These are phyloP conservation scores for Drosophila melanosoma DNA, from an alignment of 2,888 invertebrate genomes.

Conservation along the genomic window DNA sequence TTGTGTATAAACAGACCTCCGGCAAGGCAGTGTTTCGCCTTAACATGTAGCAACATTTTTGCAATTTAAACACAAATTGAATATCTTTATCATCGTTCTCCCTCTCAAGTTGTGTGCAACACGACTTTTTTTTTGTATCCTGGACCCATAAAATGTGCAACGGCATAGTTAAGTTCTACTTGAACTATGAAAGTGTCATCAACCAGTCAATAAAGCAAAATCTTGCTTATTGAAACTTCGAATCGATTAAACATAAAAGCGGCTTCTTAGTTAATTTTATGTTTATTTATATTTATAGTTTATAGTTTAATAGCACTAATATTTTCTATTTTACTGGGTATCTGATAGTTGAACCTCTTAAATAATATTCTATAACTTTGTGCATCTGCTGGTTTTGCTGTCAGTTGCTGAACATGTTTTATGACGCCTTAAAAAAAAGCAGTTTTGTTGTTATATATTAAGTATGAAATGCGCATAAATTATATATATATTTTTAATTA, in stretches of 20 bases:
- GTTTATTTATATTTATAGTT: background rate
- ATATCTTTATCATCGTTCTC: slow-evolving; percentile 47
- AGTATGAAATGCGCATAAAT: slow-evolving; percentile 16
- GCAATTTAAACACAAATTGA: slow-evolving; percentile 76
- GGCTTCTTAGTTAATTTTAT: background rate
- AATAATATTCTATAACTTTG: background rate
- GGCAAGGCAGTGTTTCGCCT: slow-evolving; percentile 38
- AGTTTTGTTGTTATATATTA: background rate
- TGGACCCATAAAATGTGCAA: slow-evolving; percentile 3
- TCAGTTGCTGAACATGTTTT: slow-evolving; percentile 50
- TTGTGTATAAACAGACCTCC: slow-evolving; percentile 2
- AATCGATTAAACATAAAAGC: background rate
- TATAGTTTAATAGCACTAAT: background rate
- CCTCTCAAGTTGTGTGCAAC: slow-evolving; percentile 16
- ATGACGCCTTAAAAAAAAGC: slow-evolving; percentile 25
- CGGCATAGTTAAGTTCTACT: background rate
- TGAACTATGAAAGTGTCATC: slow-evolving; percentile 2
- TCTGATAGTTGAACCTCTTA: background rate
- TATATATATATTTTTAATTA: background rate
- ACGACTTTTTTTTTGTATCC: slow-evolving; percentile 1
- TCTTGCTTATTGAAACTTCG: background rate
- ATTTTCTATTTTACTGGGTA: background rate
- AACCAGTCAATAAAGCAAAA: background rate
- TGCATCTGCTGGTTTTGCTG: slow-evolving; percentile 13
- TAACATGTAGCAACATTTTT: slow-evolving; percentile 49